Base-by-base conservation (phyloP, 2,113 vertebrate species). In the Hippolais icterina region DNA sequence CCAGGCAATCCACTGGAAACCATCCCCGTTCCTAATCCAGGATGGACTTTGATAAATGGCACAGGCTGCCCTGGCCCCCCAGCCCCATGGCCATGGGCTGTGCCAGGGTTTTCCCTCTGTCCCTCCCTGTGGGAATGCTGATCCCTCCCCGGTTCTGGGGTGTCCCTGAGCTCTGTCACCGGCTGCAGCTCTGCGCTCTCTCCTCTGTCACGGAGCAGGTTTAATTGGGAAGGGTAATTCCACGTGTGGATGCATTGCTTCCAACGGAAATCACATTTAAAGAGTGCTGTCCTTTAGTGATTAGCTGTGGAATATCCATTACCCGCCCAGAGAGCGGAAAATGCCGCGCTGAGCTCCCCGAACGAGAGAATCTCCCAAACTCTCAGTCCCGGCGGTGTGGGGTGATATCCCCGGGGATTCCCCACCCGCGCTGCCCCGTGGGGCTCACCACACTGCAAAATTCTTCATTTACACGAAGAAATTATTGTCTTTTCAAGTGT, bases 11-110 rank as follows among this genome's bases (percentile, higher is more conserved):
- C 46, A 39, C 37, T 39, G 37, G 37, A 42, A 42, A 42, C 28
- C 39, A 19, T 2, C 28, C 2, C 3, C 7, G n/a, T 24, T 12
- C 47, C 47, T 47, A 21, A 47, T 39, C 37, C 37, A 39, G 37
- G 37, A 39, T 39, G 37, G 37, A 39, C 8, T 9, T 22, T 22
- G 46, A 47, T 22, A 39, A 23, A 24, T 24, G 47, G 47, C 11
- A 12, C 11, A 49, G 47, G 21, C 47, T 49, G 37, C 37, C 37
- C 37, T 39, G 37, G 37, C 22, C 49, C 56, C 52, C 9, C 12
- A 10, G 13, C 31, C 35, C 14, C 46, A 9, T 11, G 2, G 20
- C 42, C 2, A 0, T 0, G 3, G 47, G 60, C 54, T 35, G 15
- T n/a, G 64, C 49, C 68, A 39, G 63, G 52, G 14, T 47, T 12